Percentiles rank a stretch among this genome's conserved stretches.
phyloP scores from a whole-genome alignment of 2,888 invertebrate genomes.

The Dolomedes plantarius region DNA sequence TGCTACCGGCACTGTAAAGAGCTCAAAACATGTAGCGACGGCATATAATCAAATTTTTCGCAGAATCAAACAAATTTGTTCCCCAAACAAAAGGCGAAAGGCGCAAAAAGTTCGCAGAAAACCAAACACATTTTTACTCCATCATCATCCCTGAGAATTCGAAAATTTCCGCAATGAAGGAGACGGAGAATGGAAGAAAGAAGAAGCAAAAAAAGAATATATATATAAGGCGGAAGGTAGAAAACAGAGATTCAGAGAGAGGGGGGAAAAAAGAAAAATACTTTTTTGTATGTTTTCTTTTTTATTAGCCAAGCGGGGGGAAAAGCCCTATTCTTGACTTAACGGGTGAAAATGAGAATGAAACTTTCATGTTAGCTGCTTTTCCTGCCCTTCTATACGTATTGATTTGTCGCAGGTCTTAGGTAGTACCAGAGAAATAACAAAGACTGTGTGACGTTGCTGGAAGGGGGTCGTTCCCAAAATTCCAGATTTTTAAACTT shows the following conservation, averaged over 20 bases:
- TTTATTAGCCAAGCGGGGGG: conserved; percentile 3
- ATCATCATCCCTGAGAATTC: conserved; percentile 62
- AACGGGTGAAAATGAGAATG: conserved; percentile 69
- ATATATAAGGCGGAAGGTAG: conserved; percentile 27
- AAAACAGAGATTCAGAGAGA: conserved; percentile 13
- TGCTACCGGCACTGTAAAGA: too few species aligned
- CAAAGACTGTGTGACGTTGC: conserved; percentile 32
- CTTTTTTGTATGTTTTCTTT: not conserved
- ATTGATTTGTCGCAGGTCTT: conserved; percentile 66
- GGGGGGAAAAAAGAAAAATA: conserved; percentile 13
- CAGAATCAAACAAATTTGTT: conserved; percentile 69
- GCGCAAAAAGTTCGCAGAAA: conserved; percentile 48
- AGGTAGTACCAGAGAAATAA: conserved; percentile 34
- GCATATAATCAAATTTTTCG: conserved; percentile 65
- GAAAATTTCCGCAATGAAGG: conserved; percentile 55
- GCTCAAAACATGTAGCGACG: conserved; percentile 30
- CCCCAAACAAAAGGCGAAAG: conserved; percentile 51
- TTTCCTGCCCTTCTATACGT: conserved; percentile 17
- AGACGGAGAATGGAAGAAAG: conserved; percentile 13
- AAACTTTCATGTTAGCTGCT: conserved; percentile 68
- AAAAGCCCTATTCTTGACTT: conserved; percentile 59
- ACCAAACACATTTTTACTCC: conserved; percentile 66
- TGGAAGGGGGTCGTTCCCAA: conserved; percentile 15
- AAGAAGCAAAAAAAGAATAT: too few species aligned
- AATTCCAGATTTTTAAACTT: too few species aligned